Evolutionary conservation across 2,797 vertebrate species (phyloP).

Genomic region (Mormyrus proboscirostris): DNA sequence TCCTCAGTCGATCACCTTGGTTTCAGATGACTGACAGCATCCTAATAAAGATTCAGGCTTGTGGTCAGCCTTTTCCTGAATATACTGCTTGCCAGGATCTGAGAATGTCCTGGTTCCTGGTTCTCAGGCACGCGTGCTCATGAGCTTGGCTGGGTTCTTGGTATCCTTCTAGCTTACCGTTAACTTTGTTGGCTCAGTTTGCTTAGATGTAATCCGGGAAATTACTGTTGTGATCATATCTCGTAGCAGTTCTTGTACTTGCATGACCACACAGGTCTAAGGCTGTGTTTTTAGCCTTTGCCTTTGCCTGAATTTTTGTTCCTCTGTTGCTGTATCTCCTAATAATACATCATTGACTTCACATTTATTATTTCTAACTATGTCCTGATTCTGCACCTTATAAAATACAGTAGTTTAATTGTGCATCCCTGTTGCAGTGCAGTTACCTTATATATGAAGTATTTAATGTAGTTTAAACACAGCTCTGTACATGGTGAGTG

Average conservation of each 20-base stretch:
- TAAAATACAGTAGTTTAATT: neutral
- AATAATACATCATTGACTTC: neutral
- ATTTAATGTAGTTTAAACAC: neutral
- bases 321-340: neutral
- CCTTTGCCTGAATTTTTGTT: neutral
- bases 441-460: neutral
- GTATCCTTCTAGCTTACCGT: neutral
- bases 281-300: neutral
- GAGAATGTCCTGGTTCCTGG: neutral
- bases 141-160: neutral
- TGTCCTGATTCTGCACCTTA: neutral
- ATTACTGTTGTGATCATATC: neutral
- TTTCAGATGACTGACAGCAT: conserved; percentile 15
- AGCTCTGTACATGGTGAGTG: neutral
- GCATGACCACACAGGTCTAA: neutral
- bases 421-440: neutral
- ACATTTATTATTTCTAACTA: neutral
- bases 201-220: neutral
- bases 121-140: neutral
- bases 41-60: neutral
- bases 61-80: neutral
- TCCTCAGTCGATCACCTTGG: neutral
- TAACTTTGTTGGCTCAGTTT: neutral
- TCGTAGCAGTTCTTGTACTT: neutral
- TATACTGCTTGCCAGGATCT: neutral